Base-by-base conservation (phyloP, 2,797 vertebrate species). In the Premnoplex brunnescens region DNA sequence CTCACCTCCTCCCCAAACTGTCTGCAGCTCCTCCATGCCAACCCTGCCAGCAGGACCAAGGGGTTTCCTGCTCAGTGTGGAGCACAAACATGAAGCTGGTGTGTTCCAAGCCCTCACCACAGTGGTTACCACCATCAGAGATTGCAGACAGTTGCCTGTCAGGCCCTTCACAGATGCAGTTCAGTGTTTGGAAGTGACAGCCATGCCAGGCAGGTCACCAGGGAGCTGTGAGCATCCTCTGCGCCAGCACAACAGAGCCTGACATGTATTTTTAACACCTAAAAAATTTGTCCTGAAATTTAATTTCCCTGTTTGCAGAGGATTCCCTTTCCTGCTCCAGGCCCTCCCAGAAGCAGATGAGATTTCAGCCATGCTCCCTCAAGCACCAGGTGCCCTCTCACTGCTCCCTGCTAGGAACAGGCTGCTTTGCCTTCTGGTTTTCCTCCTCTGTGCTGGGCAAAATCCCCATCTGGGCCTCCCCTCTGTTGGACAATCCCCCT, bases 141-240 rank as follows among this genome's bases (percentile, higher is more conserved):
- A 2, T 10, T 0, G 3, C 39, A 10, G 4, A 4, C 18, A 2
- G 26, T 1, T 2, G 15, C 20, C 76, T 67, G 52, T 66, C 26
- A 0, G 4, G 0, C 22, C 19, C 56, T 11, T 14, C 5, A 14
- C 0, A 14, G n/a, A 17, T 14, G 9, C 68, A 24, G 48, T 4
- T 44, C 21, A 1, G 73, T 0, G 32, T 10, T 9, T 24, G 59
- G 34, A 15, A 34, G 71, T 3, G 1, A 5, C 62, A 59, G 79
- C 21, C 19, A 2, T 2, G 1, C 8, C 30, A 20, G 55, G 58
- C 13, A 24, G n/a, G 59, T 6, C 30, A 20, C 3, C 41, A 6
- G 48, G 59, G 36, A 44, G 12, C 26, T 17, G 51, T 6, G 55
- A 73, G 76, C 72, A 39, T 9, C 67, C 63, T 6, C 2, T 0